Base-by-base conservation (phyloP, 92 coral and sea anemone genomes). In the Phymanthus crucifer region DNA sequence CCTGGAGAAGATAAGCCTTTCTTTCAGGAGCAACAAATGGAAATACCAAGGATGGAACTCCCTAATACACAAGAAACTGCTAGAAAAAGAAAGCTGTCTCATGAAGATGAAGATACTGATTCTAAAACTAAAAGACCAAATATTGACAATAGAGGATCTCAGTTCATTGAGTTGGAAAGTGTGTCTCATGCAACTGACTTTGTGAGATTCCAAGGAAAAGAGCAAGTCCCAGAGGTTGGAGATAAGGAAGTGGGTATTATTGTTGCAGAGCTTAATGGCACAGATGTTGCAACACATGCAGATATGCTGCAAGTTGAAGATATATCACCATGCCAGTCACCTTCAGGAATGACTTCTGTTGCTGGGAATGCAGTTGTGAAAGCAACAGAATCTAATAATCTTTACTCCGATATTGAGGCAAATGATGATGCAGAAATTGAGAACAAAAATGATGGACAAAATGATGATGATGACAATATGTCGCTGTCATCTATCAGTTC, bases 401-500 rank as follows among this genome's bases (percentile, higher is more conserved):
- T 91, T 57, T 86, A 92, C 70, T 92, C 92, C 16, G 97, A 90
- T 75, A 90, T 87, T 58, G 97, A 87, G 68, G 79, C 84, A 50
- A 89, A 84, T 72, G 94, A 85, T 57, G 89, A 87, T 35, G 32
- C 73, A 19, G 66, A 78, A 36, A 33, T 73, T 40, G 72, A 78
- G 19, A 70, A 72, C 31, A 82, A 70, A 58, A 87, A 82, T 40
- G 82, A 83, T 16, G 93, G 90, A 31, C 91, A 93, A 70, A 81
- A 94, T 73, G 97, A 96, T 88, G 64, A 54, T 54, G 85, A 94
- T 73, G 98, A 96, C 86, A 98, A 96, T 81, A 96, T 96, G 99
- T 96, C 99, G 4, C 80, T 96, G 19, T 96, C 99, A 31, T 93
- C 99, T 48, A 96, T 96, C 26, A 96, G 99, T 78, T 96, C 99